Conservation (phyloP, 2,888 invertebrate species). For the Eupithecia centaureata region DNA sequence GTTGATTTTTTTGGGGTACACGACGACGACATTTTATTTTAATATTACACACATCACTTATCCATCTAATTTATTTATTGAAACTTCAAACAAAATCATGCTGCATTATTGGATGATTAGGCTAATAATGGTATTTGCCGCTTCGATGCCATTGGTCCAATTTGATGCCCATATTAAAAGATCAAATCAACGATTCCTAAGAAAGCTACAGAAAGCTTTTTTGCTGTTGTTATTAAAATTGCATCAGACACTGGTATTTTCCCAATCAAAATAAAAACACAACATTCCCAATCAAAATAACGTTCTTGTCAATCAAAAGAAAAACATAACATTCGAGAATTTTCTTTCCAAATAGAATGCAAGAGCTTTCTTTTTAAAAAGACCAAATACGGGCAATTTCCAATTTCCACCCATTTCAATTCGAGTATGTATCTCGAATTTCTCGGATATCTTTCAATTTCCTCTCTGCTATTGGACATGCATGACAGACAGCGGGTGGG, state of each 20-base stretch:
- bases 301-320: too few relatives aligned
- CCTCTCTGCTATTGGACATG: constrained; percentile 24
- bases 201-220: not conserved
- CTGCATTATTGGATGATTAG: too few relatives aligned
- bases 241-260: not conserved
- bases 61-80: too few relatives aligned
- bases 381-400: not conserved
- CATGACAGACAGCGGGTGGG: constrained; percentile 23
- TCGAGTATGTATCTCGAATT: constrained; percentile 9
- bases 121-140: too few relatives aligned
- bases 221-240: not conserved
- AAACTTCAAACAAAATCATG: too few relatives aligned
- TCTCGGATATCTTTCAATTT: constrained; percentile 29
- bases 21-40: too few relatives aligned
- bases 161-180: too few relatives aligned
- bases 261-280: not conserved
- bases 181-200: not conserved
- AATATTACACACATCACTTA: too few relatives aligned
- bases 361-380: not conserved
- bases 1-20: too few relatives aligned
- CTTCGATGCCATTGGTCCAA: too few relatives aligned
- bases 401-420: not conserved
- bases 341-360: not conserved
- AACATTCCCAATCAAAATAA: too few relatives aligned
- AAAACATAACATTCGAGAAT: too few relatives aligned